A percentile compares a stretch with the other conserved stretches of the same genome.
Evolutionary conservation across 2,888 invertebrate genomes (phyloP).

Genomic region (Meteorus cinctellus): DNA sequence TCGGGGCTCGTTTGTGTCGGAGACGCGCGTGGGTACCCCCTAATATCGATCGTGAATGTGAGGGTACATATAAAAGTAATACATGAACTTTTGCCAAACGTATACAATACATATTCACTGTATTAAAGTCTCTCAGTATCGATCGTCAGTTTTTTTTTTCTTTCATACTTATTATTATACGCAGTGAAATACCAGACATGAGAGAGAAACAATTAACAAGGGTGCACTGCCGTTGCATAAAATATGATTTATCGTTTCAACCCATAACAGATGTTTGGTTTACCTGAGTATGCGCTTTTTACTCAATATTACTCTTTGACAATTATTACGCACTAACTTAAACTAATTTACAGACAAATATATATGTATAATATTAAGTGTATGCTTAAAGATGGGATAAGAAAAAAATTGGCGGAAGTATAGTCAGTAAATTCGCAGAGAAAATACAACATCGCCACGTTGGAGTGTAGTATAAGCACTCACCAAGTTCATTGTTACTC

Average conservation of each 20-base stretch:
- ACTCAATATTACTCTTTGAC: neutral
- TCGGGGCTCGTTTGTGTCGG: conserved; percentile 29
- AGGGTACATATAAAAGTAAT: neutral
- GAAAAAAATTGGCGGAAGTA: conserved; percentile 48
- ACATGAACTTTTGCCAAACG: conserved; percentile 2
- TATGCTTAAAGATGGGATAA: neutral
- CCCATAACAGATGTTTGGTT: neutral
- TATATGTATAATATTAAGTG: neutral
- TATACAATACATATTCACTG: neutral
- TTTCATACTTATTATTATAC: neutral
- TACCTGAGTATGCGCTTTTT: neutral
- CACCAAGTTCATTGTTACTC: conserved; percentile 63
- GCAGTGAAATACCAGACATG: neutral
- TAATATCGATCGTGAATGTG: conserved; percentile 17
- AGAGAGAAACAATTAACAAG: neutral
- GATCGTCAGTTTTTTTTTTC: neutral
- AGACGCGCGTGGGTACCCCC: conserved; percentile 31
- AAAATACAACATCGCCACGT: conserved; percentile 36
- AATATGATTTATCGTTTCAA: neutral
- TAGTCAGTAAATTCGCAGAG: conserved; percentile 50
- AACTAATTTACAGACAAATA: neutral
- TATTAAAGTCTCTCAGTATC: neutral
- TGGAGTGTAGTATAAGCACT: conserved; percentile 45
- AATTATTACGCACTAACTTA: neutral
- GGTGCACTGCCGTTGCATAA: neutral